Percentiles rank a stretch among this genome's conserved stretches.
phyloP scores from a whole-genome alignment of 2,797 vertebrate genomes.

The Pangasius larnaudii region DNA sequence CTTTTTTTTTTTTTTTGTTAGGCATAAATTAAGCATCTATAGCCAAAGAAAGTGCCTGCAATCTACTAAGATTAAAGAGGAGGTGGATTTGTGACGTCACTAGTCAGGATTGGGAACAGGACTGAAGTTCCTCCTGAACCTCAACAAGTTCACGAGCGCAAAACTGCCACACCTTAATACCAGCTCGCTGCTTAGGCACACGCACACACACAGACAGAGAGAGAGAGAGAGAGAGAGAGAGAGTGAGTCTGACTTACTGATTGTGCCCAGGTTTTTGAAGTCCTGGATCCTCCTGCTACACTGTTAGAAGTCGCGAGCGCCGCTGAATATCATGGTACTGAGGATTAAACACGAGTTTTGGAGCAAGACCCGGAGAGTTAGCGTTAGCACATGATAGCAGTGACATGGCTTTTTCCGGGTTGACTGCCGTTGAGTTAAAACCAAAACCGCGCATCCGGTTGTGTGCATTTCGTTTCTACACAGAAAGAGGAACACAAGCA shows the following conservation, averaged over 20 bases:
- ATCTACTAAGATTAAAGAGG: neutral
- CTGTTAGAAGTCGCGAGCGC: neutral
- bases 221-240: neutral
- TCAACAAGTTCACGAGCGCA: constrained; percentile 21
- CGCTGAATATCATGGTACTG: constrained; percentile 12
- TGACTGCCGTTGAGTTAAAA: constrained; percentile 53
- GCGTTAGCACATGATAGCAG: constrained; percentile 42
- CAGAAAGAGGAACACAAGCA: constrained; percentile 54
- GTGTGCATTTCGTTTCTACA: constrained; percentile 28
- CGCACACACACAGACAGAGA: neutral
- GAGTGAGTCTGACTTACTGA: constrained; percentile 30
- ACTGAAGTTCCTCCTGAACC: constrained; percentile 33
- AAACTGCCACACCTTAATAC: constrained; percentile 56
- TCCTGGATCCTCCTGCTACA: constrained; percentile 14
- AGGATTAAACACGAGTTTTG: neutral
- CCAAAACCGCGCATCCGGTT: constrained; percentile 59
- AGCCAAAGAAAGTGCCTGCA: neutral
- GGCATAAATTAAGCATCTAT: neutral
- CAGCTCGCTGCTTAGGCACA: neutral
- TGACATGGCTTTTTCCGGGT: constrained; percentile 58
- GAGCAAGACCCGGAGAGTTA: neutral
- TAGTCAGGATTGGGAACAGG: constrained; percentile 21
- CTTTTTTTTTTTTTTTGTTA: too few species aligned
- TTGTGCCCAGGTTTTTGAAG: neutral
- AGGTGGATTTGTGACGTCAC: constrained; percentile 33